phyloP scores from a whole-genome alignment of 2,797 vertebrate genomes.

The Gadopsis marmoratus region DNA sequence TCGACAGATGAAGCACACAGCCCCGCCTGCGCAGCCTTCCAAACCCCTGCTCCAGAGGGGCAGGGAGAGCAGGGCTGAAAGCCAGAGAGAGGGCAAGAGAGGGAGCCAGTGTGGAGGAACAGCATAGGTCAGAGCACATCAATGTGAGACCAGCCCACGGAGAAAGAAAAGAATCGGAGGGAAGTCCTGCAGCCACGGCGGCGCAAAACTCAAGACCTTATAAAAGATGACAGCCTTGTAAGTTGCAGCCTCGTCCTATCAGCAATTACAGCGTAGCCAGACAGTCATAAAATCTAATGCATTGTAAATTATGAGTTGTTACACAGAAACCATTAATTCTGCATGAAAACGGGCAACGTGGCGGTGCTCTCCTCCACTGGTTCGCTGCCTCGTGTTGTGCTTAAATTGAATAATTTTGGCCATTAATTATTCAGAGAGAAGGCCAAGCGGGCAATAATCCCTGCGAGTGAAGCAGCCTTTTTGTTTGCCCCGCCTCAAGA shows the following conservation, averaged over 20 bases:
- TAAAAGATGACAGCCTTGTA: slow-evolving; percentile 44
- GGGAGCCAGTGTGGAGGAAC: slow-evolving; percentile 1
- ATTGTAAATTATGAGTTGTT: slow-evolving; percentile 49
- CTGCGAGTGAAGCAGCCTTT: background rate
- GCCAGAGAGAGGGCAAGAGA: background rate
- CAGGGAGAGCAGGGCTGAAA: slow-evolving; percentile 1
- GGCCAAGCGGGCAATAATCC: slow-evolving; percentile 35
- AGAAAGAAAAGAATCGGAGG: slow-evolving; percentile 47
- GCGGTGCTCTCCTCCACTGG: slow-evolving; percentile 9
- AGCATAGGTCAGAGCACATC: slow-evolving; percentile 64
- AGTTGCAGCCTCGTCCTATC: slow-evolving; percentile 53
- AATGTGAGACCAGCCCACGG: slow-evolving; percentile 49
- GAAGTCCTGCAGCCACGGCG: slow-evolving; percentile 18
- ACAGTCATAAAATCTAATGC: slow-evolving; percentile 46
- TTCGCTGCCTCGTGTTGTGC: slow-evolving; percentile 7
- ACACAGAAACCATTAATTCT: slow-evolving; percentile 50
- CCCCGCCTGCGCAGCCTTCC: slow-evolving; percentile 35
- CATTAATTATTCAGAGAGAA: slow-evolving; percentile 46
- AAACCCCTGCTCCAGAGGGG: slow-evolving; percentile 31
- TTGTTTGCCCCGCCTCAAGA: background rate
- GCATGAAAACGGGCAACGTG: slow-evolving; percentile 37
- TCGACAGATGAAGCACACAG: slow-evolving; percentile 44
- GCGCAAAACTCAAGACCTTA: slow-evolving; percentile 15
- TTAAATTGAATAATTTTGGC: slow-evolving; percentile 33
- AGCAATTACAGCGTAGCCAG: slow-evolving; percentile 43